Conservation (phyloP, 2,797 vertebrate species). For the Knipowitschia caucasica region DNA sequence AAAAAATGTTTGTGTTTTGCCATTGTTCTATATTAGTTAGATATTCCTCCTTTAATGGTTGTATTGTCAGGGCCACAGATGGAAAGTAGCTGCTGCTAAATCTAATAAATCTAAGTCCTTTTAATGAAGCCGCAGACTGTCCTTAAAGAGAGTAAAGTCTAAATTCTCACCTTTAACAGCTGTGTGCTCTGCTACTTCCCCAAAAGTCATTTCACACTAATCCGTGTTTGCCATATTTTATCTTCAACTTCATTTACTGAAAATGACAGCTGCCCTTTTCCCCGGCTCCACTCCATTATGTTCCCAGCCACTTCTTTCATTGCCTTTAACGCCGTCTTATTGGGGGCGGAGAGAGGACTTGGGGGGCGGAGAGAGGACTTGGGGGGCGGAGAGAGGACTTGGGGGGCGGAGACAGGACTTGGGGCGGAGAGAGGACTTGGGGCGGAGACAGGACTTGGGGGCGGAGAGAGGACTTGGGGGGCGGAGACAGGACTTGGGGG, state of each 20-base stretch:
- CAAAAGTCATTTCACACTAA: constrained; percentile 34
- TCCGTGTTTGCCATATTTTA: constrained; percentile 34
- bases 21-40: no score
- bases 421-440: not conserved
- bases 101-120: no score
- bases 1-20: no score
- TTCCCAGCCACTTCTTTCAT: constrained; percentile 11
- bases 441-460: no score
- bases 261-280: constrained; percentile 33
- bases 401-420: no score
- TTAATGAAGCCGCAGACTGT: no score
- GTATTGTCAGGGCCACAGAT: no score
- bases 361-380: not conserved
- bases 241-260: constrained; percentile 35
- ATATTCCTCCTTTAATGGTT: no score
- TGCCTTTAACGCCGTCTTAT: constrained; percentile 7
- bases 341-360: not conserved
- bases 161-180: constrained; percentile 26
- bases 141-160: no score
- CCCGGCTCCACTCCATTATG: constrained; percentile 27
- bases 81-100: no score
- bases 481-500: no score
- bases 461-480: no score
- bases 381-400: not conserved
- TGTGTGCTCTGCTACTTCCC: not conserved